These are phyloP conservation scores for Clepsis dumicolana DNA, from an alignment of 2,888 invertebrate genomes.

Conservation along the genomic window DNA sequence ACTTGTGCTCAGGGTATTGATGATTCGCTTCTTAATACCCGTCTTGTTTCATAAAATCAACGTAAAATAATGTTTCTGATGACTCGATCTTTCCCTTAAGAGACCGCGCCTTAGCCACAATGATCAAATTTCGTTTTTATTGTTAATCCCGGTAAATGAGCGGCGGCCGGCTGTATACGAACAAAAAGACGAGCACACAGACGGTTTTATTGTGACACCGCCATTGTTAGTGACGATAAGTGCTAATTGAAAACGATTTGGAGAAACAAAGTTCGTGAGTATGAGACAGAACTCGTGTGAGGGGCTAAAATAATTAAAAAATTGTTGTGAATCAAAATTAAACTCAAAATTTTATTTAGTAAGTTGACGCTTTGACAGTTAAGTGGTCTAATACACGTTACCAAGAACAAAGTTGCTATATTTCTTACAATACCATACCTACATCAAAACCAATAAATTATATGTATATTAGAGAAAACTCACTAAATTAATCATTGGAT, in stretches of 20 bases:
- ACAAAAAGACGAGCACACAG: constrained; percentile 59
- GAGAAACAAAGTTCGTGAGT: background rate
- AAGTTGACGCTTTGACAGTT: too few relatives aligned
- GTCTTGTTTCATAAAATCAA: background rate
- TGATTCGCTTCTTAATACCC: too few relatives aligned
- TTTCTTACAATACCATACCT: too few relatives aligned
- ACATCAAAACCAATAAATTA: too few relatives aligned
- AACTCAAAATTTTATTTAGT: too few relatives aligned
- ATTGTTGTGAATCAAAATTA: too few relatives aligned
- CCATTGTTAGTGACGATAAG: constrained; percentile 28
- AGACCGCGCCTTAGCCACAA: constrained; percentile 68
- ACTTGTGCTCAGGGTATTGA: too few relatives aligned
- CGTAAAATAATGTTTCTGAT: background rate
- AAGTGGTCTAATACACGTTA: too few relatives aligned
- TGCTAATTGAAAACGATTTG: constrained; percentile 16
- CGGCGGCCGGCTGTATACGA: constrained; percentile 69
- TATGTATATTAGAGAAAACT: too few relatives aligned
- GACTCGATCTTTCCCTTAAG: constrained; percentile 67
- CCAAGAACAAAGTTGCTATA: too few relatives aligned
- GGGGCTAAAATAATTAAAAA: too few relatives aligned
- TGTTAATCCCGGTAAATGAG: constrained; percentile 83
- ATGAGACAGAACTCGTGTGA: background rate
- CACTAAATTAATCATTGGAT: too few relatives aligned
- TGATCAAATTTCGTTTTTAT: constrained; percentile 87
- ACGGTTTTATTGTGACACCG: constrained; percentile 23